These are phyloP conservation scores for Ara ararauna DNA, from an alignment of 2,797 vertebrate species.

Conservation along the genomic window DNA sequence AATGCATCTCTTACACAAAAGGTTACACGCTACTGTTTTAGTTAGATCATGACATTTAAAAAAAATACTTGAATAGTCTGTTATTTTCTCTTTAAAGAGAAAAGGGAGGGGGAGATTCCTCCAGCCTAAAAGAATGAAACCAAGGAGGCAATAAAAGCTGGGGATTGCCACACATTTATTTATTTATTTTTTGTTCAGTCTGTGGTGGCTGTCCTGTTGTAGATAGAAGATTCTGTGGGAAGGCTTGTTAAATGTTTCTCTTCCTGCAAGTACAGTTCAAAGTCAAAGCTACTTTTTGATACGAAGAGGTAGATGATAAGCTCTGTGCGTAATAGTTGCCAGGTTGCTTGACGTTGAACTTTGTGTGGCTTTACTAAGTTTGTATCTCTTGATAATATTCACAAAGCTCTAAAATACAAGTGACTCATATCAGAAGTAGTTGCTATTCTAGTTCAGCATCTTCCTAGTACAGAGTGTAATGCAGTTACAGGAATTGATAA, in stretches of 20 bases:
- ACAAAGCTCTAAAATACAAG: neutral
- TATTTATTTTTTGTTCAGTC: neutral
- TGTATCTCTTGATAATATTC: neutral
- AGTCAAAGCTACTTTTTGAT: constrained; percentile 36
- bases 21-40: neutral
- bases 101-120: neutral
- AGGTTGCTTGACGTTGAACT: neutral
- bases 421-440: neutral
- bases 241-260: neutral
- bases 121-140: neutral
- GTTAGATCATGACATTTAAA: neutral
- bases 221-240: neutral
- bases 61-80: neutral
- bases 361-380: neutral
- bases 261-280: constrained; percentile 7
- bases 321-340: neutral
- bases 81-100: neutral
- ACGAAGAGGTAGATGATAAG: neutral
- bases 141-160: neutral
- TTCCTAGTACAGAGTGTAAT: neutral
- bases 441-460: neutral
- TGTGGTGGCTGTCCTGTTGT: neutral
- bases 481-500: neutral
- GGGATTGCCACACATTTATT: neutral
- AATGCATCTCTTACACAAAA: neutral